Percentiles rank a stretch among this genome's conserved stretches.
Conservation (phyloP, 1,140 invertebrate genomes). For the Dendrolimus punctatus region DNA sequence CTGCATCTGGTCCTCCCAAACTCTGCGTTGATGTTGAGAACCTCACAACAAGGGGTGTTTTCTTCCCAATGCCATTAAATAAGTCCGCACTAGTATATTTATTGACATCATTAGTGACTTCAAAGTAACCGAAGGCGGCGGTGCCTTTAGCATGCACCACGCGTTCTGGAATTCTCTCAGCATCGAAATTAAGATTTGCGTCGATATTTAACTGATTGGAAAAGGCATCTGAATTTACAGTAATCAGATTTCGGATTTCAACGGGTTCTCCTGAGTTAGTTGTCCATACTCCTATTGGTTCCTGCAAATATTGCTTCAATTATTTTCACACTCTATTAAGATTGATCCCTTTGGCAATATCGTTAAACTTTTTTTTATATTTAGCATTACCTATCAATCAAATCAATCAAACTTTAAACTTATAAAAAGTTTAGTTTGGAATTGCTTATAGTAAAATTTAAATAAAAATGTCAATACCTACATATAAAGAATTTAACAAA, state of each 20-base stretch:
- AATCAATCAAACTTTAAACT: too few species aligned
- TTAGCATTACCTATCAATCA: too few species aligned
- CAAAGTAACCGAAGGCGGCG: constrained; percentile 95
- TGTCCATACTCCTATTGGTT: constrained; percentile 41
- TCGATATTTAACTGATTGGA: constrained; percentile 88
- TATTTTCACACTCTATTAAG: too few species aligned
- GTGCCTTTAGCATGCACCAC: constrained; percentile 96
- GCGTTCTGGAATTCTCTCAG: constrained; percentile 94
- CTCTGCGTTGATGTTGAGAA: constrained; percentile 91
- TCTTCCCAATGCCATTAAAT: constrained; percentile 88
- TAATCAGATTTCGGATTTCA: constrained; percentile 76
- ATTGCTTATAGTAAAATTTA: too few species aligned
- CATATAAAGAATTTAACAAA: too few species aligned
- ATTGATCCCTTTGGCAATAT: too few species aligned
- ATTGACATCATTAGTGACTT: constrained; percentile 93
- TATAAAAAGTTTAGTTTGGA: too few species aligned
- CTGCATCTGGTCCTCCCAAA: constrained; percentile 84
- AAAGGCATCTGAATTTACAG: constrained; percentile 65
- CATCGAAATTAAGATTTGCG: constrained; percentile 87
- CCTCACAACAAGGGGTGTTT: constrained; percentile 77
- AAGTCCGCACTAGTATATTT: constrained; percentile 88
- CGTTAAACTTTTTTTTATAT: too few species aligned
- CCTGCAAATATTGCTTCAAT: too few species aligned
- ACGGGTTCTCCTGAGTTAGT: constrained; percentile 82
- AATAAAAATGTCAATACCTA: too few species aligned